Evolutionary conservation across 2,888 invertebrate species (phyloP).

Genomic region (Trimorus sp.): DNA sequence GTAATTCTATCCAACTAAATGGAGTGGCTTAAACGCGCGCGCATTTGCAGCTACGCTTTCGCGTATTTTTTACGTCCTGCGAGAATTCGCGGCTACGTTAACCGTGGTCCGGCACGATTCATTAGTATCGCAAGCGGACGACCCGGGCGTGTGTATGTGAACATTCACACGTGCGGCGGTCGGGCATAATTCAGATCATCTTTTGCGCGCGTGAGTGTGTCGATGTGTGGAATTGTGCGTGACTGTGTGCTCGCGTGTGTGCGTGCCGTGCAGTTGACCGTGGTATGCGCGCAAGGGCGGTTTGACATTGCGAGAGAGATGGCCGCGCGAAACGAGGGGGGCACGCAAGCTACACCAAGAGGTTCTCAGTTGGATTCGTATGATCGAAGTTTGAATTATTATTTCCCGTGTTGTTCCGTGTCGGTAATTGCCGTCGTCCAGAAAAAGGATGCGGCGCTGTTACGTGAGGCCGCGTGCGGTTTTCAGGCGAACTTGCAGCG

Average conservation of each 20-base stretch:
- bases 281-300: slow-evolving; percentile 61
- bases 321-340: slow-evolving; percentile 58
- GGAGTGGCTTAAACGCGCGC: slow-evolving; percentile 62
- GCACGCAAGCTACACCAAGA: slow-evolving; percentile 66
- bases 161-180: slow-evolving; percentile 75
- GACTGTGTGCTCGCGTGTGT: slow-evolving; percentile 54
- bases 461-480: too few species aligned
- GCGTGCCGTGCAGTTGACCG: slow-evolving; percentile 52
- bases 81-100: slow-evolving; percentile 65
- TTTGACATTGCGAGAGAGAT: slow-evolving; percentile 66
- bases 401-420: slow-evolving; percentile 16
- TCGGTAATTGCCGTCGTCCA: neutral
- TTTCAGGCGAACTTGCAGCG: too few species aligned
- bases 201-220: slow-evolving; percentile 60
- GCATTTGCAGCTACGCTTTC: slow-evolving; percentile 64
- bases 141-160: slow-evolving; percentile 70
- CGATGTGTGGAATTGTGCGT: slow-evolving; percentile 58
- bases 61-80: slow-evolving; percentile 61
- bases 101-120: slow-evolving; percentile 64
- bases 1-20: slow-evolving; percentile 64
- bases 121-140: slow-evolving; percentile 66
- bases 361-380: slow-evolving; percentile 70
- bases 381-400: slow-evolving; percentile 42
- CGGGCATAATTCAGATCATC: slow-evolving; percentile 75
- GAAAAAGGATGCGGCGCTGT: neutral